Base-by-base conservation (phyloP, 2,888 invertebrate species). In the Bellardia pandia region DNA sequence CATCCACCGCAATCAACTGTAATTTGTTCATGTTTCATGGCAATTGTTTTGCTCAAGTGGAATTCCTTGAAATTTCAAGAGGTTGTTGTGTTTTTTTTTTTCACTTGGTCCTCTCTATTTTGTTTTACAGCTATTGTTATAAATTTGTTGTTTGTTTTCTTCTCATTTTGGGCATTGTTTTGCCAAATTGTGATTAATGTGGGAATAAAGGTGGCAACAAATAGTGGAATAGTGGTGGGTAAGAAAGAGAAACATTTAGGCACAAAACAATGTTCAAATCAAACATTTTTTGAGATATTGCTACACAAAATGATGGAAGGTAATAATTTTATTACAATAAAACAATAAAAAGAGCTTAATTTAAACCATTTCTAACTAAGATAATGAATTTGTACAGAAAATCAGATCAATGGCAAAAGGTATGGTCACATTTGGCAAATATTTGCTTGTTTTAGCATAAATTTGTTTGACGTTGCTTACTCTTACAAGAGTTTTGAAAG, bases 101-200 rank as follows among this genome's bases (percentile, higher is more conserved):
- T 56, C 53, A 64, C 37, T 53, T 33, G 66, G 72, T 77, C 74
- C 62, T 79, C 56, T 74, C 69, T 76, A 40, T 60, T 40, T 56
- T 42, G 53, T 76, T 66, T 48, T 60, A 9, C n/a, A 16, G 30
- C 83, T 83, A 77, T 83, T 83, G 83, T 83, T 69, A 14, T 23
- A 30, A 42, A 14, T 81, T 81, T 62, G 16, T 75, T 64, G 40
- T 75, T 76, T 69, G 71, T 76, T 53, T 66, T 60, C 56, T 82
- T 77, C 30, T 66, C n/a, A 56, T 64, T 76, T 66, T 80, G 56
- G 79, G 3, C 58, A 84, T 86, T 84, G 79, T 86, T 80, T 86
- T 86, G 84, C 75, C 84, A 86, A 86, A 86, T 84, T 86, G 84
- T 86, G 71, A 86, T 84, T 84, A 84, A 86, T 86, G 80, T 86